Conservation (phyloP, 2,888 invertebrate species). For the Tipula lateralis region DNA sequence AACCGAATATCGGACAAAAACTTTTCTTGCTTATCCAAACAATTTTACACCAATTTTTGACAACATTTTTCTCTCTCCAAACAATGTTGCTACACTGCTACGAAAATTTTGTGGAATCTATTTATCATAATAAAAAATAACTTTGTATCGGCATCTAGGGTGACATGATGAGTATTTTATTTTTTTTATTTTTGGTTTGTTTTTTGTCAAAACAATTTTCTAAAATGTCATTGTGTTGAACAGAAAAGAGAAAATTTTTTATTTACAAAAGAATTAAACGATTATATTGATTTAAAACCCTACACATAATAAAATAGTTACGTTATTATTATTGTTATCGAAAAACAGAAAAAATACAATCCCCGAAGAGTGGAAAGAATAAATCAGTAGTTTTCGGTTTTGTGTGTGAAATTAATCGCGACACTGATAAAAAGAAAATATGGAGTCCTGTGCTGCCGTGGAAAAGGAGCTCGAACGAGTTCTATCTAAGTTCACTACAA, state of each 20-base stretch:
- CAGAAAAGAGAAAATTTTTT: neutral
- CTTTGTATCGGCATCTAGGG: neutral
- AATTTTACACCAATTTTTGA: neutral
- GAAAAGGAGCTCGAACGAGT: slow-evolving; percentile 49
- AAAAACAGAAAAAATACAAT: neutral
- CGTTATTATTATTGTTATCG: neutral
- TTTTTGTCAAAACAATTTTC: slow-evolving; percentile 9
- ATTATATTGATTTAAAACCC: neutral
- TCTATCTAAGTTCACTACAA: slow-evolving; percentile 45
- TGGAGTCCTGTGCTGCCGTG: slow-evolving; percentile 46
- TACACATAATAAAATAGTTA: neutral
- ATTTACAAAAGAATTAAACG: neutral
- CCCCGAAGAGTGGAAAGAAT: neutral
- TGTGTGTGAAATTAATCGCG: neutral
- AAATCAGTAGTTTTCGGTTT: neutral
- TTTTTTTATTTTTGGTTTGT: neutral
- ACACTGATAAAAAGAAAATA: slow-evolving; percentile 32
- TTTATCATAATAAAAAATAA: neutral
- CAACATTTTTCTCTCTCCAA: slow-evolving; percentile 24
- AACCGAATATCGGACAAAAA: neutral
- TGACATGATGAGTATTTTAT: neutral
- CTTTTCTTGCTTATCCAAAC: slow-evolving; percentile 12
- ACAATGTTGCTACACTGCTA: slow-evolving; percentile 19
- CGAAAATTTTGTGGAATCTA: neutral
- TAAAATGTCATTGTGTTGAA: slow-evolving; percentile 13